Base-by-base conservation (phyloP, 2,113 vertebrate species). In the Eolophus roseicapilla region DNA sequence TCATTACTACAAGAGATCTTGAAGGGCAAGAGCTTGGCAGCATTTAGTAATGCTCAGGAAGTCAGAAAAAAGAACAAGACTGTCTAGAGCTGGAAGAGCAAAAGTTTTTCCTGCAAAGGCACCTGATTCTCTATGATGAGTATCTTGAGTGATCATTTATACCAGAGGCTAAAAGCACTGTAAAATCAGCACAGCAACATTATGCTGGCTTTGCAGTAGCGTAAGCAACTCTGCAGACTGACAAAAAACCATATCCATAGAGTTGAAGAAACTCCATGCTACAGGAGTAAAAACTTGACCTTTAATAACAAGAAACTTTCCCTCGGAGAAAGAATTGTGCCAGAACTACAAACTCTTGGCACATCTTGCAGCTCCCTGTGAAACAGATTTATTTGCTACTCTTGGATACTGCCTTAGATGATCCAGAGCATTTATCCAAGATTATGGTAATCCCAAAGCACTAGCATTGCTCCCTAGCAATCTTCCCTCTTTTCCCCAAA, bases 1-100 rank as follows among this genome's bases (percentile, higher is more conserved):
- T 94, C 86, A 96, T 96, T 96, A 96, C 64, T 23, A 75, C 76
- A 86, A 96, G 95, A 93, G 88, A 85, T 95, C 86, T 94, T 97
- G 81, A 93, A 96, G 77, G 79, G 88, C 76, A 86, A 96, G 86
- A 93, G 80, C 86, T 79, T 84, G 57, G 93, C 92, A 90, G 88
- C 47, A 92, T 84, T 96, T 96, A 95, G 86, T 10, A 88, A 81
- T 5, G 28, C 77, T 95, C 76, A 95, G 95, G 92, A 96, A 96
- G 76, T 88, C 88, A 90, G 60, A 62, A 88, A 85, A 96, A 91
- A 85, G 63, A 81, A 59, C 60, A 93, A 93, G 85, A 94, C 64
- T 90, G 67, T 82, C 67, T 87, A 74, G 46, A 82, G 53, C 76
- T 81, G 29, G 63, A 94, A 90, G 44, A 92, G 85, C 50, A 82